Evolutionary conservation across 2,888 invertebrate genomes (phyloP), one percentile per base, ranked within the genome.

Genomic region (Mayetiola destructor): DNA sequence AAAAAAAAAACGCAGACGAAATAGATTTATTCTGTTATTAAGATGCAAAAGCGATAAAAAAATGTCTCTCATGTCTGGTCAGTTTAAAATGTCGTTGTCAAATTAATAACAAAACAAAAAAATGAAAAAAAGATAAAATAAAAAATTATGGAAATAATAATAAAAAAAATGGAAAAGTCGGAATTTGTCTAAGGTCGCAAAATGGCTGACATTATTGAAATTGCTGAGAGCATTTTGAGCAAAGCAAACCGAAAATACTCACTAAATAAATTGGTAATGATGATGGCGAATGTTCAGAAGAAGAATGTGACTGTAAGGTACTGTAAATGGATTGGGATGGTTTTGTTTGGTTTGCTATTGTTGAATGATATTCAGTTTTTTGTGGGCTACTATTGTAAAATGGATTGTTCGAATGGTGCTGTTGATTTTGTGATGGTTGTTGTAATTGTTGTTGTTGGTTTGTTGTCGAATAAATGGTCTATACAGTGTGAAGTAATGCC

Each of bases 251-350:
- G n/a, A 12, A 39, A 39, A 48, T 48, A 48, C 48, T 48, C 48
- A 48, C 48, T 48, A 48, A 48, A 27, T 48, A 48, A 16, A 48
- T 48, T 55, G 55, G 36, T 14, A 23, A n/a, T 55, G 55, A 36
- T 37, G 55, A 36, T 35, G 53, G 30, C 18, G 53, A 53, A 30
- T 16, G 53, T 53, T 30, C 29, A 53, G 53, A 32, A 30, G 32
- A 9, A 40, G 40, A 40, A 5, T 53, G 30, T 53, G 30, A 32
- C 27, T 23, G 48, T 48, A 48, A 27, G 23, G 48, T 48, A 48
- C 48, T 53, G 12, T 30, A 53, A 29, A 53, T 53, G 53, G 53
- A 53, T 53, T 53, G 53, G 53, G 53, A 48, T 16, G 23, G 48
- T 48, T 48, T 48, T 23, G n/a, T 48, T 48, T 48, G 48, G 16